Evolutionary conservation across 2,797 vertebrate species (phyloP), one percentile per base, ranked within the genome.

Genomic region (Amblyraja radiata): DNA sequence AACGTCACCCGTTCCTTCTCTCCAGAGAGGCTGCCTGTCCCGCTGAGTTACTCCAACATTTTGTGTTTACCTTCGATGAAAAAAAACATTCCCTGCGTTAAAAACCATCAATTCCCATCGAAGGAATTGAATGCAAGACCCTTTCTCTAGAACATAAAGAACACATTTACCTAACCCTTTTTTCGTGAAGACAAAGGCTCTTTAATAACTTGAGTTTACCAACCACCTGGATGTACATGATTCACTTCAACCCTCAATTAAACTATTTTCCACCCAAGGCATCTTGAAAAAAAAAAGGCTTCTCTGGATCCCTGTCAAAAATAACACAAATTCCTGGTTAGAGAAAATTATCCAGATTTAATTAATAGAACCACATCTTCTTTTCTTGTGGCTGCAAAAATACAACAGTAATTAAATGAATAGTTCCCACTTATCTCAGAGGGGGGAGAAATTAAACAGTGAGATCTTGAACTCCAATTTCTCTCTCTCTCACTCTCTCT

Each of bases 251-350:
- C 61, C 84, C 84, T 32, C 14, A 88, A 65, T 88, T 88, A 88
- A 88, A 88, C 61, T 32, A 18, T 36, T 88, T 88, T 65, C 84
- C 84, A 88, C 84, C n/a, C 61, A 68, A 32, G n/a, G 61, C 84
- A 32, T 36, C 84, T 68, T 88, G n/a, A 46, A 46, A 84, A 16
- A 65, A 36, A 78, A 36, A 32, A 68, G 65, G 16, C 63, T 68
- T 36, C n/a, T n/a, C 84, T 36, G 84, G 32, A 88, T 68, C 32
- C 63, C n/a, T 18, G 18, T 88, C 84, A 88, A 68, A 88, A 68
- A 88, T 88, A 88, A 32, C 84, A 65, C 84, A 88, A 88, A 88
- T 88, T 88, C 84, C 61, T 36, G 84, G 84, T 88, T 88, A 68
- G 61, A 65, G 36, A 88, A n/a, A 88, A 63, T 88, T 88, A 84